Evolutionary conservation across 2,797 vertebrate species (phyloP), one percentile per base, ranked within the genome.

Genomic region (Cynodonichthys magdalenae): DNA sequence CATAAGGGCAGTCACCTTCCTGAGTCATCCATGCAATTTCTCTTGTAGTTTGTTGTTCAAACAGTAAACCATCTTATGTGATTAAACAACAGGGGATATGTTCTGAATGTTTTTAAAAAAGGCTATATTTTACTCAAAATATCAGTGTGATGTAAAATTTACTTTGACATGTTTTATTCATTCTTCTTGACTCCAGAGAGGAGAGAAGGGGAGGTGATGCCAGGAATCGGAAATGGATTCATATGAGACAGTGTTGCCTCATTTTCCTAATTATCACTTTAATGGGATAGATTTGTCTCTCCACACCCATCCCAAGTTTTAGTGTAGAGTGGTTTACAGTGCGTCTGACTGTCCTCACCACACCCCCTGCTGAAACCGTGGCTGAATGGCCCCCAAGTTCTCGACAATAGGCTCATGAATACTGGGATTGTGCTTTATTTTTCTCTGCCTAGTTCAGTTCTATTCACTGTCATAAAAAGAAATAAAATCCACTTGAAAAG

Each of bases 401-500:
- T 71, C 20, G 72, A 89, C 90, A 89, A 86, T 84, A 73, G 80
- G 73, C 85, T 88, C 83, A 89, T 91, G 88, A 92, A 91, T 90
- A 85, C 84, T 57, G 71, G 79, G 84, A 82, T 64, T 68, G 66
- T 71, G 29, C 82, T 89, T 72, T 85, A 74, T 89, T 84, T 87
- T 80, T 76, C 77, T 75, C 45, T 74, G 74, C 62, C 81, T 52
- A 57, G 57, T 77, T 84, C 68, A 15, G 66, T 82, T 82, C 66
- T 64, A 71, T 77, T 87, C 64, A 69, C 83, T 88, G 86, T 86
- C 87, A 85, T 82, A 69, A 86, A n/a, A 83, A 80, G 70, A 81
- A 91, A 91, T 81, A 59, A 84, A 89, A 83, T 77, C 71, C 74
- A 79, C 81, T 85, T 63, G 75, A 86, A 88, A 83, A 75, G 66